These are phyloP conservation scores for Podabrus alpinus DNA, from an alignment of 2,888 invertebrate species.

Conservation along the genomic window DNA sequence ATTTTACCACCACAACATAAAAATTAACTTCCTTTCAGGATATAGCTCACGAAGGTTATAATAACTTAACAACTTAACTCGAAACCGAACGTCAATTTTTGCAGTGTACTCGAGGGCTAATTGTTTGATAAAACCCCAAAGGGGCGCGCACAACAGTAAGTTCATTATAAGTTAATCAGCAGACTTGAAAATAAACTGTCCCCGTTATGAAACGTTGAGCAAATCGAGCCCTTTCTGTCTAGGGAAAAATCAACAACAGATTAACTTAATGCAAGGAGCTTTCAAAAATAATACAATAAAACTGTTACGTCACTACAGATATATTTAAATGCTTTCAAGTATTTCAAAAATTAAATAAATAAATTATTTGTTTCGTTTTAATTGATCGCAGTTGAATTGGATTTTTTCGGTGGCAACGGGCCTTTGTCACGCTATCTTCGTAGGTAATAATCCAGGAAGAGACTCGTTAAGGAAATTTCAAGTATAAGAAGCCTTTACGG, in stretches of 20 bases:
- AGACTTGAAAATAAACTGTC: conserved; percentile 48
- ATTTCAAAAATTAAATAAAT: neutral
- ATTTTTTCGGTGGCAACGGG: conserved; percentile 24
- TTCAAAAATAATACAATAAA: conserved; percentile 2
- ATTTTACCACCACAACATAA: neutral
- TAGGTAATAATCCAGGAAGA: neutral
- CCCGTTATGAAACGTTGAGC: conserved; percentile 25
- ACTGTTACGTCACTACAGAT: neutral
- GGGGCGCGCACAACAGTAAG: conserved; percentile 52
- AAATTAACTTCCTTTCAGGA: neutral
- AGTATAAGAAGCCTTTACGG: neutral
- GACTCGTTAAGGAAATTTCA: neutral
- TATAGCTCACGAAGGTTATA: neutral
- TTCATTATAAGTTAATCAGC: conserved; percentile 57
- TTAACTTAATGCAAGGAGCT: conserved; percentile 7
- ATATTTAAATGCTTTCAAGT: neutral
- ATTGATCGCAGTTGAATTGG: conserved; percentile 19
- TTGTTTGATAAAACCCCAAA: conserved; percentile 40
- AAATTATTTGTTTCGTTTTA: conserved; percentile 6
- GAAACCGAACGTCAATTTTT: conserved; percentile 1
- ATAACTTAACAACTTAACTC: neutral
- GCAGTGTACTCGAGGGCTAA: conserved; percentile 32
- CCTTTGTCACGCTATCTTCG: conserved; percentile 34
- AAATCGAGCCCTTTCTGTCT: conserved; percentile 18
- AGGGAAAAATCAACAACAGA: conserved; percentile 23